Conservation (phyloP, 2,888 invertebrate genomes). For the Agonum fuliginosum region DNA sequence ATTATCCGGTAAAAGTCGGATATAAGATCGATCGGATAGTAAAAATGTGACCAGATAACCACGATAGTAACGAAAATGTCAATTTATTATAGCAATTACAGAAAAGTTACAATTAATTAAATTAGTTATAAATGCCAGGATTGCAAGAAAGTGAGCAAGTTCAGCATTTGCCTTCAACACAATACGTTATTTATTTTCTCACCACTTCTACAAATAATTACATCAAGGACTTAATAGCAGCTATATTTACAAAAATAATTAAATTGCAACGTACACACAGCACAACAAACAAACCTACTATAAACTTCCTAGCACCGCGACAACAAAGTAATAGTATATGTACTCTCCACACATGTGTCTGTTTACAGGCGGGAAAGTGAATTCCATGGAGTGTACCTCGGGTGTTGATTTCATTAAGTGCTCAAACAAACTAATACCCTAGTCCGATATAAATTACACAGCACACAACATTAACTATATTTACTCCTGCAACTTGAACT, state of each 20-base stretch:
- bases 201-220: neutral
- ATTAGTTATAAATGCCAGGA: too few species aligned
- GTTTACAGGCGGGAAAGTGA: constrained; percentile 34
- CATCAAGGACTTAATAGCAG: constrained; percentile 9
- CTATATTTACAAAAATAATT: constrained; percentile 44
- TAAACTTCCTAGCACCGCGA: neutral
- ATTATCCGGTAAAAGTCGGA: too few species aligned
- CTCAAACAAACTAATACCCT: constrained; percentile 70
- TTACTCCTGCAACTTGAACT: constrained; percentile 65
- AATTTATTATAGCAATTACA: too few species aligned
- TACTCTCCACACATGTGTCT: neutral
- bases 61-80: too few species aligned
- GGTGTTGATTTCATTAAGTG: constrained; percentile 71
- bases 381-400: constrained; percentile 49
- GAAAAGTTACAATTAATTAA: too few species aligned
- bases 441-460: constrained; percentile 69
- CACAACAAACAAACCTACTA: neutral
- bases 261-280: constrained; percentile 8
- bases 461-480: constrained; percentile 71
- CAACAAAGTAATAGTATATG: constrained; percentile 28
- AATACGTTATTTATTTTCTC: too few species aligned
- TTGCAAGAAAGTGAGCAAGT: too few species aligned
- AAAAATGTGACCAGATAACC: too few species aligned
- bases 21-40: too few species aligned
- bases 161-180: too few species aligned